Base-by-base conservation (phyloP, 2,113 vertebrate genomes). In the Istiophorus platypterus region DNA sequence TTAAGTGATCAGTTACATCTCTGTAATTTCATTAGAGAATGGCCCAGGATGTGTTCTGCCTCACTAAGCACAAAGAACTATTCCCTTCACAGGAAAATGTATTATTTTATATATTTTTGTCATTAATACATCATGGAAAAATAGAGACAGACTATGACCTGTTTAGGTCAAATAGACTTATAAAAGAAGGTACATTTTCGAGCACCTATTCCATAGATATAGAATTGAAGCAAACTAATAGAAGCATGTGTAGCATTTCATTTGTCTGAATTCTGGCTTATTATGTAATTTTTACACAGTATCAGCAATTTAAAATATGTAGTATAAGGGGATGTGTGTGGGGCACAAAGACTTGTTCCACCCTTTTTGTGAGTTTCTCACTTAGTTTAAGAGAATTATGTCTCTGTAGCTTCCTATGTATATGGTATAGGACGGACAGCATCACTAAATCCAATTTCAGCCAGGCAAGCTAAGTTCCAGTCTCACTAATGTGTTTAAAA, bases 21-120 rank as follows among this genome's bases (percentile, higher is more conserved):
- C 67, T 47, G 68, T 66, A 59, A 58, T 63, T 74, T 89, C 78
- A 47, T 45, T 27, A 39, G 84, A 74, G 29, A 74, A 85, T 77
- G 72, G 57, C 58, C 4, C 41, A 42, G 75, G 34, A 37, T 79
- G 29, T 64, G 57, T 78, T 82, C 51, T 52, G 72, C 41, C 22
- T 15, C 72, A 67, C 52, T 58, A 47, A 69, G 62, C 73, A 68
- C 24, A 62, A 63, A 81, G 11, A 58, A 27, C 20, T 66, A 1
- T 71, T 80, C 51, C 47, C 27, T 72, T 68, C 27, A 42, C 7
- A 45, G 29, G 11, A 61, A 82, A 62, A 74, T 62, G 2, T 29
- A 71, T 62, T 64, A 52, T 62, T 77, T 70, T 61, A 45, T 15
- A 17, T 67, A 71, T 59, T 51, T 69, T 88, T 58, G 22, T 29